Conservation (phyloP, 2,113 vertebrate species). For the Cyanistes caeruleus region DNA sequence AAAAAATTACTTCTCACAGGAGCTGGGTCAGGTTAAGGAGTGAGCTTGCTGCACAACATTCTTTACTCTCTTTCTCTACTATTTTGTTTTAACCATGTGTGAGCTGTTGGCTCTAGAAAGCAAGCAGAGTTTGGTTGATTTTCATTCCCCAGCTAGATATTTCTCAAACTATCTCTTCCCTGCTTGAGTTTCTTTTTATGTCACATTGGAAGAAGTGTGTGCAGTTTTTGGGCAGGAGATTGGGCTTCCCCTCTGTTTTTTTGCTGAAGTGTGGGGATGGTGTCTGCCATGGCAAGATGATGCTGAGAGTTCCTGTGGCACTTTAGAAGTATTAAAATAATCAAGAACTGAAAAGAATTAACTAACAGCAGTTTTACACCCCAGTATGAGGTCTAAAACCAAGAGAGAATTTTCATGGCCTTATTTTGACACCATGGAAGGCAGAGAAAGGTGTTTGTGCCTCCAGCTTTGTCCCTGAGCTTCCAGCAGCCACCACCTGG, state of each 20-base stretch:
- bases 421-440: not conserved
- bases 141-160: not conserved
- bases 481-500: not conserved
- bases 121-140: not conserved
- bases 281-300: not conserved
- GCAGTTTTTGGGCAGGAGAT: not conserved
- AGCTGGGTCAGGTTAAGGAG: not conserved
- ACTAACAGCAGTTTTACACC: not conserved
- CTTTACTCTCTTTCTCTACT: not conserved
- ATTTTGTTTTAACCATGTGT: not conserved
- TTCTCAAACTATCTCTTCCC: not conserved
- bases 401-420: not conserved
- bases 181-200: not conserved
- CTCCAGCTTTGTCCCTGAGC: not conserved
- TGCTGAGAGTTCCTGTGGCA: not conserved
- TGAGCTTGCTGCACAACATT: accelerated
- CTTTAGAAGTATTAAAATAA: not conserved
- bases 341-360: not conserved
- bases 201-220: not conserved
- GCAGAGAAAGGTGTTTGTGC: not conserved
- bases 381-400: not conserved
- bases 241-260: not conserved
- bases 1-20: not conserved
- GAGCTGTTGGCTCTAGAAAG: not conserved
- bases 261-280: not conserved